Base-by-base conservation (phyloP, 2,888 invertebrate species). In the Drosophila rubida region DNA sequence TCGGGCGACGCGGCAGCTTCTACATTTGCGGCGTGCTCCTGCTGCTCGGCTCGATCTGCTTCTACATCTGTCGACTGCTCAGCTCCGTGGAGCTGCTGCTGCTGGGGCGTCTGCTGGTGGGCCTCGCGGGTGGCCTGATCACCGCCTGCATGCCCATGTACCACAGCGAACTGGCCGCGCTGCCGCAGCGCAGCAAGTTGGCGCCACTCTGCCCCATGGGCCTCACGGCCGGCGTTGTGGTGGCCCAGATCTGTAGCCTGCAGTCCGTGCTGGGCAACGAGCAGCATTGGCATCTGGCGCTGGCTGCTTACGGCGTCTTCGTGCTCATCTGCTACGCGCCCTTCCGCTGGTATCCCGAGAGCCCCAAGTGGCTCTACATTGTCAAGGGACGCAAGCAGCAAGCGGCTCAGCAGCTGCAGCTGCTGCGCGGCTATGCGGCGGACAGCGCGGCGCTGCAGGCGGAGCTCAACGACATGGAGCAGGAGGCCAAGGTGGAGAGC, bases 71-170 rank as follows among this genome's bases (percentile, higher is more conserved):
- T 59, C 95, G 95, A 73, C 87, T 92, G 35, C 93, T 94, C 0
- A 93, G 94, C 83, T 96, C 96, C 0, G 95, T 97, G 35, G 97
- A 96, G 91, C 93, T 97, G 92, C 93, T 98, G 51, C 92, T 97
- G 32, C 64, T 95, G 35, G 97, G 96, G 2, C 93, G 97, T 79
- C 91, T 97, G 71, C 78, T 97, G 32, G 95, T 95, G 51, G 98
- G 97, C n/a, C 88, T 97, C 41, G 93, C 95, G 63, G 94, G 94
- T 86, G 97, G 98, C 69, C 92, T 98, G 32, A 95, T 96, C 57
- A 97, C 97, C n/a, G 95, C 96, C 72, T 94, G 96, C 68, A 94
- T 97, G 75, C 97, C 98, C 0, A 96, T 98, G 96, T 98, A 98
- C 91, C 93, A 98, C 86, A 95, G 95, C 2, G 98, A 98, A 92